phyloP scores from a whole-genome alignment of 2,888 invertebrate genomes.

The Schizaphis graminum region DNA sequence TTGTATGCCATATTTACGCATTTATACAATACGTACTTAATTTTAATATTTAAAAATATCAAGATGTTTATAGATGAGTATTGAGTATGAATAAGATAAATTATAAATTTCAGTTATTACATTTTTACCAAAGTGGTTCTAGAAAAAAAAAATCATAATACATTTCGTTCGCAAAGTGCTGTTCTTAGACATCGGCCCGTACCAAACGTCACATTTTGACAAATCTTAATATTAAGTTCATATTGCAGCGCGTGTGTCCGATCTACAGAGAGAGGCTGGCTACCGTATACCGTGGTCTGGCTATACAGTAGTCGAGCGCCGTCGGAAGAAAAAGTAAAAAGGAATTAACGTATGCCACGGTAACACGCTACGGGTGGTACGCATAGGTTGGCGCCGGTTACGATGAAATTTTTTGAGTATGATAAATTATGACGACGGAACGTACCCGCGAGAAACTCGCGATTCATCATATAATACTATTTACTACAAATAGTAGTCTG shows the following conservation, averaged over 20 bases:
- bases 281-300: neutral
- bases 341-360: slow-evolving; percentile 8
- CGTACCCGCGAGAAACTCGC: neutral
- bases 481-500: neutral
- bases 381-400: neutral
- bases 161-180: neutral
- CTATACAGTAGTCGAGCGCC: neutral
- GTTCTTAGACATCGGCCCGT: neutral
- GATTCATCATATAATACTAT: slow-evolving; percentile 24
- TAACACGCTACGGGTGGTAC: slow-evolving; percentile 41
- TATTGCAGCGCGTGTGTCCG: neutral
- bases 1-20: neutral
- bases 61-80: neutral
- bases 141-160: neutral
- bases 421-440: slow-evolving; percentile 1
- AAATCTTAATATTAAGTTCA: neutral
- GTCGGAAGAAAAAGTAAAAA: slow-evolving; percentile 30
- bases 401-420: slow-evolving; percentile 17
- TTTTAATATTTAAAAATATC: neutral
- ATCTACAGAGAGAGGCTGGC: neutral
- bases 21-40: neutral
- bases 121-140: neutral
- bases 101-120: neutral
- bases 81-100: neutral
- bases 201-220: neutral